A percentile compares a stretch with the other conserved stretches of the same genome.
phyloP scores from a whole-genome alignment of 2,113 vertebrate species.

The Mesitornis unicolor region DNA sequence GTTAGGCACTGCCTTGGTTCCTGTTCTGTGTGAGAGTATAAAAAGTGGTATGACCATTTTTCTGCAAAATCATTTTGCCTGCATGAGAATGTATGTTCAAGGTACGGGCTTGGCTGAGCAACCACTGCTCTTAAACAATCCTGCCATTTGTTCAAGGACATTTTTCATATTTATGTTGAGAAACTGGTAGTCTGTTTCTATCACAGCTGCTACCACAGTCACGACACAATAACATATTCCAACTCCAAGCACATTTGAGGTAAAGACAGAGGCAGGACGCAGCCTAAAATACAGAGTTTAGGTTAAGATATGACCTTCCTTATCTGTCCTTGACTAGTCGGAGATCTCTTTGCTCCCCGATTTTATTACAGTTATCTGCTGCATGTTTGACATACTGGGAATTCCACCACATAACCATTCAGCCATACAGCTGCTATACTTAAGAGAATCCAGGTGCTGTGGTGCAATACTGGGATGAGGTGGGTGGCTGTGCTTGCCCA shows the following conservation, averaged over 20 bases:
- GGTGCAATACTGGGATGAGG: rapidly evolving
- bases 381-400: background rate
- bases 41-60: background rate
- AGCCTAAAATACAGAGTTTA: background rate
- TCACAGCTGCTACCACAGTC: rapidly evolving
- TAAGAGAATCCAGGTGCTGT: background rate
- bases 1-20: background rate
- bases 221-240: background rate
- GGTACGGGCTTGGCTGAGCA: background rate
- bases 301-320: background rate
- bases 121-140: background rate
- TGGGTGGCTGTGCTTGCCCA: rapidly evolving
- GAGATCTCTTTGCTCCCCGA: background rate
- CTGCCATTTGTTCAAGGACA: background rate
- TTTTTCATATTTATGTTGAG: background rate
- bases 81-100: background rate
- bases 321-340: background rate
- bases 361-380: background rate
- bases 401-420: background rate
- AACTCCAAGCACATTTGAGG: background rate
- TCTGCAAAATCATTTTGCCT: background rate
- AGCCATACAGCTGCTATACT: background rate
- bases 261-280: background rate
- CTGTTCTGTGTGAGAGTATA: background rate
- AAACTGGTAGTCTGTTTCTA: background rate